phyloP scores from a whole-genome alignment of 2,113 vertebrate genomes.

The Tragelaphus buxtoni region DNA sequence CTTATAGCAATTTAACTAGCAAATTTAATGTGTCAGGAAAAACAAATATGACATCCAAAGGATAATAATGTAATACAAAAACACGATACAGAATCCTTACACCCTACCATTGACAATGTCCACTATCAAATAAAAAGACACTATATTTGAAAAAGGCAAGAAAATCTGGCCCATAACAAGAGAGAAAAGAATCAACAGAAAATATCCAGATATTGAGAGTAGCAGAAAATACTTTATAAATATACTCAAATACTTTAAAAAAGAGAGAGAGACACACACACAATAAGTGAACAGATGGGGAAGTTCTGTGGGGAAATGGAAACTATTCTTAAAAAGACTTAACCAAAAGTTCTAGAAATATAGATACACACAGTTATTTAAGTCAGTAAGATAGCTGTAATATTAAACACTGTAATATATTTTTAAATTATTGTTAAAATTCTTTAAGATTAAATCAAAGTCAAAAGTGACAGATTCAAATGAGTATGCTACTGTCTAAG shows the following conservation, averaged over 20 bases:
- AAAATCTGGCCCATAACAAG: not conserved
- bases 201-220: not conserved
- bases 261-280: not conserved
- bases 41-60: not conserved
- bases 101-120: not conserved
- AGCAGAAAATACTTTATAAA: not conserved
- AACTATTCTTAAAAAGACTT: not conserved
- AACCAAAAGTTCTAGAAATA: not conserved
- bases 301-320: not conserved
- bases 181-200: not conserved
- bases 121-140: not conserved
- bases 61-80: not conserved
- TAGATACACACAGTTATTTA: not conserved
- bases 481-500: no score
- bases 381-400: not conserved
- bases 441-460: no score
- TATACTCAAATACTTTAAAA: not conserved
- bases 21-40: not conserved
- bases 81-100: not conserved
- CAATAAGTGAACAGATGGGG: not conserved
- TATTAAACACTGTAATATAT: not conserved
- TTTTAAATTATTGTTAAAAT: not conserved
- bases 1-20: not conserved
- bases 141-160: not conserved
- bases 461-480: no score